Percentiles rank a stretch among this genome's conserved stretches.
phyloP scores from a whole-genome alignment of 1,140 invertebrate species.

The Diorhabda sublineata region DNA sequence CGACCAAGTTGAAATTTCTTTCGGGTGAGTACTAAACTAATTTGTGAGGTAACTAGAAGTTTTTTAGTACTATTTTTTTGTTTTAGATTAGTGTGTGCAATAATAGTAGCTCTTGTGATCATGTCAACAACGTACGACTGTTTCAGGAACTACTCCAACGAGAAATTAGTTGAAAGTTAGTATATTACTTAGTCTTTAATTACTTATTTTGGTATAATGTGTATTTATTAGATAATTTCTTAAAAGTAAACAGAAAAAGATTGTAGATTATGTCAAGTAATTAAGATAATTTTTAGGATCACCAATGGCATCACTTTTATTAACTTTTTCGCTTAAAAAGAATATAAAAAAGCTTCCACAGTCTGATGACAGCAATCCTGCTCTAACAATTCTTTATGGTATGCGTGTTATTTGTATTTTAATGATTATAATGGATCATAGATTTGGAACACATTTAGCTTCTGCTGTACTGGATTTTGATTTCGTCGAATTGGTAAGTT shows the following conservation, averaged over 20 bases:
- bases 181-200: not conserved
- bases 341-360: conserved; percentile 45
- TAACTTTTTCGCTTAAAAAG: conserved; percentile 49
- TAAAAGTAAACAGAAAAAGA: not conserved
- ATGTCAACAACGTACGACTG: conserved; percentile 32
- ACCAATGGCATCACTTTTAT: conserved; percentile 42
- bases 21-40: conserved; percentile 45
- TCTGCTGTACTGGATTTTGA: conserved; percentile 53
- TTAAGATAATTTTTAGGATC: conserved; percentile 34
- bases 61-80: not conserved
- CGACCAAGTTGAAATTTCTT: conserved; percentile 45
- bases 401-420: conserved; percentile 52
- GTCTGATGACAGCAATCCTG: conserved; percentile 47
- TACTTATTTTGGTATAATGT: not conserved
- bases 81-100: conserved; percentile 30
- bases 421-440: conserved; percentile 51
- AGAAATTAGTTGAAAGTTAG: conserved; percentile 9
- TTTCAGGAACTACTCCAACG: conserved; percentile 3
- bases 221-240: not conserved
- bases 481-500: conserved; percentile 49
- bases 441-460: conserved; percentile 49
- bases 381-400: conserved; percentile 50
- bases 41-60: too few species aligned
- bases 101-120: conserved; percentile 31
- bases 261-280: not conserved